Evolutionary conservation across 2,797 vertebrate species (phyloP).

Genomic region (Poeciliopsis paucimaculata): DNA sequence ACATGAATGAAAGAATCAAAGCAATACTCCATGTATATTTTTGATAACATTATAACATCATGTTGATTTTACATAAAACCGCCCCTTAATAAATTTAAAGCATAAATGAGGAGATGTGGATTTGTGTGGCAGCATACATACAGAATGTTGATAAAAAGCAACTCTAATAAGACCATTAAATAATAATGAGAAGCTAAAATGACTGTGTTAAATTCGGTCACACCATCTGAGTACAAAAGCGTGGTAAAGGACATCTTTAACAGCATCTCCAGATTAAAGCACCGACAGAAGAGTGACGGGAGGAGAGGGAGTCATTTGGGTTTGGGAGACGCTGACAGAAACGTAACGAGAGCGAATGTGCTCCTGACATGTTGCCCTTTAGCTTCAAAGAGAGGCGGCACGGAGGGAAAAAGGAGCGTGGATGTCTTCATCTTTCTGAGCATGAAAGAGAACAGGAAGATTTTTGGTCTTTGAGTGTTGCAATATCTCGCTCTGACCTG

Average conservation of each 20-base stretch:
- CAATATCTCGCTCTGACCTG: neutral
- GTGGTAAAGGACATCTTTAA: conserved; percentile 38
- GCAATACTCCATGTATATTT: no score
- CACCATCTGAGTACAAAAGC: neutral
- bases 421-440: conserved; percentile 41
- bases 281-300: conserved; percentile 23
- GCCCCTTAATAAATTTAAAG: no score
- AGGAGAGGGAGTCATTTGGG: conserved; percentile 31
- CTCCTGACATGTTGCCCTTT: conserved; percentile 30
- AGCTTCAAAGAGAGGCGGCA: conserved; percentile 40
- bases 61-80: no score
- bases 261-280: conserved; percentile 36
- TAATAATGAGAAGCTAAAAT: neutral
- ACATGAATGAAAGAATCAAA: neutral
- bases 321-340: conserved; percentile 34
- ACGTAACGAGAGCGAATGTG: conserved; percentile 36
- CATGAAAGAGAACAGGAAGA: conserved; percentile 45
- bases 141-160: neutral
- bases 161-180: neutral
- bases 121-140: neutral
- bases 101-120: neutral
- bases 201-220: neutral
- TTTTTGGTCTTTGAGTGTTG: conserved; percentile 14
- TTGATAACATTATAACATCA: no score
- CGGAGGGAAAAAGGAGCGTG: conserved; percentile 12